Conservation (phyloP, 2,797 vertebrate species). For the Peromyscus eremicus region DNA sequence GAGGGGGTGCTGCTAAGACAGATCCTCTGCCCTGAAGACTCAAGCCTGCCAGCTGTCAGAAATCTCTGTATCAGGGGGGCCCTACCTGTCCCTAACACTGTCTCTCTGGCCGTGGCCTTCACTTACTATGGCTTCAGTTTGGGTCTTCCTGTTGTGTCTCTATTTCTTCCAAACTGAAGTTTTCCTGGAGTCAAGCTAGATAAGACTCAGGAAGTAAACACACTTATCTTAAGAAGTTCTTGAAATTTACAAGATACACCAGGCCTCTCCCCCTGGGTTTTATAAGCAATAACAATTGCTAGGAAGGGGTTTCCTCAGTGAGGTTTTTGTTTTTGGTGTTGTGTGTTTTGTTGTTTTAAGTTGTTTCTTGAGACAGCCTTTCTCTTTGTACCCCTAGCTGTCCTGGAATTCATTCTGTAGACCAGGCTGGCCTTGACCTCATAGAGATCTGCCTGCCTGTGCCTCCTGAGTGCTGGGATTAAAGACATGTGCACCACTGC, state of each 20-base stretch:
- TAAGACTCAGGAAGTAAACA: not conserved
- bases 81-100: not conserved
- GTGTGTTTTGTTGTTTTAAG: not conserved
- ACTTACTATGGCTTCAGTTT: not conserved
- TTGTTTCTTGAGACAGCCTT: not conserved
- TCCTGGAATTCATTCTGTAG: not conserved
- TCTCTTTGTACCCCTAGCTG: not conserved
- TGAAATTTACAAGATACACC: not conserved
- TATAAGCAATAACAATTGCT: not conserved
- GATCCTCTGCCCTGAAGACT: not conserved
- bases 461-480: not conserved
- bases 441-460: not conserved
- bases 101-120: not conserved
- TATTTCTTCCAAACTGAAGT: not conserved
- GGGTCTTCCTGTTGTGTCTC: not conserved
- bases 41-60: not conserved
- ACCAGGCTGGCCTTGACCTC: not conserved
- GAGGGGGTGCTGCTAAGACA: not conserved
- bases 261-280: not conserved
- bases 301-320: not conserved
- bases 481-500: accelerated
- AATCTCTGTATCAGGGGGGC: not conserved
- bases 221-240: not conserved
- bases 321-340: not conserved
- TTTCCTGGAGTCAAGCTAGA: not conserved